Conservation (phyloP, 2,113 vertebrate species). For the Pleuronectes platessa region DNA sequence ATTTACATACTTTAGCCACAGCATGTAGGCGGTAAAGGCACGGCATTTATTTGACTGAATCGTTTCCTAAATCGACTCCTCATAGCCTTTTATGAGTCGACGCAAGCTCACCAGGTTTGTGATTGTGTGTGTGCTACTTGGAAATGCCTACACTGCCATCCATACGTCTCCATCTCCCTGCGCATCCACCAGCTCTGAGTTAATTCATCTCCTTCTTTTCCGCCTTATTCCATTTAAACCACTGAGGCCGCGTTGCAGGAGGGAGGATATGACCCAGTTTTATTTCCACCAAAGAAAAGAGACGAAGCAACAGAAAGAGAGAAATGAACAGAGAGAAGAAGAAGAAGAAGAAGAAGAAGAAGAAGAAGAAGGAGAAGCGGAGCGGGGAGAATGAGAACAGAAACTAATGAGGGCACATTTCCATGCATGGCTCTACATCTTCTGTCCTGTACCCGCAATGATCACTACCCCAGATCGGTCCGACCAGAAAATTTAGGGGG, state of each 20-base stretch:
- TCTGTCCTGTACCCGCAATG: constrained; percentile 14
- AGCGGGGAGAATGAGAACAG: constrained; percentile 39
- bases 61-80: background rate
- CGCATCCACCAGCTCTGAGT: constrained; percentile 26
- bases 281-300: constrained; percentile 57
- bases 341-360: constrained; percentile 27
- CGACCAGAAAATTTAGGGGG: constrained; percentile 7
- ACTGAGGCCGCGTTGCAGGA: constrained; percentile 22
- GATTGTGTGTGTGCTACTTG: constrained; percentile 3
- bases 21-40: background rate
- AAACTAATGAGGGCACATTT: constrained; percentile 72
- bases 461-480: constrained; percentile 29
- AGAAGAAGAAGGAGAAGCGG: constrained; percentile 18
- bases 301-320: constrained; percentile 52
- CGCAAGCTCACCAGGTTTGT: background rate
- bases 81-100: background rate
- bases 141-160: background rate
- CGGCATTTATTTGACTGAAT: background rate
- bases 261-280: constrained; percentile 67
- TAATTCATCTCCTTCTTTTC: constrained; percentile 34
- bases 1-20: background rate
- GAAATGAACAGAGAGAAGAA: constrained; percentile 50
- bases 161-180: background rate
- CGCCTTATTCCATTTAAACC: constrained; percentile 52
- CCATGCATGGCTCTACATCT: constrained; percentile 45